A percentile compares a stretch with the other conserved stretches of the same genome.
Evolutionary conservation across 2,888 invertebrate genomes (phyloP).

Genomic region (Mechanitis mazaeus): DNA sequence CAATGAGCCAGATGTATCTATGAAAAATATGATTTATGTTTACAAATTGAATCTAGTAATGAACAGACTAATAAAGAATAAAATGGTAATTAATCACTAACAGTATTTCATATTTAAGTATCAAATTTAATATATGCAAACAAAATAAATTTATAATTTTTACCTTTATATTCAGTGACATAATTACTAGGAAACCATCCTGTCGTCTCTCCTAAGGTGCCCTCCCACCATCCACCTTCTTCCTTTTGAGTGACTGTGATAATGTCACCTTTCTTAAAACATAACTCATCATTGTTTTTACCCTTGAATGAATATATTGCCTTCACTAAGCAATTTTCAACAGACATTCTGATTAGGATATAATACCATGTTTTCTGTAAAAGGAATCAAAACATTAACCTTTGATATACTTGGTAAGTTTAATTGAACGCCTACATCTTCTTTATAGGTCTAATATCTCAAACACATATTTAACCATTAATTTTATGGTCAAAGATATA

Average conservation of each 20-base stretch:
- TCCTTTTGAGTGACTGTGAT: conserved; percentile 97
- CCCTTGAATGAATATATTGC: conserved; percentile 96
- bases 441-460: neutral
- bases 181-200: conserved; percentile 99
- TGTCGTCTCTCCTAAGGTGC: conserved; percentile 94
- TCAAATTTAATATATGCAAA: neutral
- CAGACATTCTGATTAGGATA: conserved; percentile 67
- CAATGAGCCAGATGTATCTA: conserved; percentile 75
- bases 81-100: neutral
- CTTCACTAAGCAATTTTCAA: conserved; percentile 84
- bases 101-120: neutral
- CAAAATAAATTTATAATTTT: conserved; percentile 26
- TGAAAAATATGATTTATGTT: conserved; percentile 5
- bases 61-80: conserved; percentile 1
- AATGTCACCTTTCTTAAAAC: conserved; percentile 96
- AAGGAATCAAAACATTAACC: conserved; percentile 19
- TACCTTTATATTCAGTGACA: conserved; percentile 90
- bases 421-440: conserved; percentile 24
- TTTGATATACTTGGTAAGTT: conserved; percentile 11
- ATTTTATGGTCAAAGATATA: neutral
- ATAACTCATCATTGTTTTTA: conserved; percentile 97
- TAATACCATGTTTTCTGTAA: conserved; percentile 51
- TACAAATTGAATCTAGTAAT: too few species aligned
- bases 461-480: neutral
- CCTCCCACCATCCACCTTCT: conserved; percentile 99